Evolutionary conservation across 2,888 invertebrate genomes (phyloP).

Genomic region (Cephus nigrinus): DNA sequence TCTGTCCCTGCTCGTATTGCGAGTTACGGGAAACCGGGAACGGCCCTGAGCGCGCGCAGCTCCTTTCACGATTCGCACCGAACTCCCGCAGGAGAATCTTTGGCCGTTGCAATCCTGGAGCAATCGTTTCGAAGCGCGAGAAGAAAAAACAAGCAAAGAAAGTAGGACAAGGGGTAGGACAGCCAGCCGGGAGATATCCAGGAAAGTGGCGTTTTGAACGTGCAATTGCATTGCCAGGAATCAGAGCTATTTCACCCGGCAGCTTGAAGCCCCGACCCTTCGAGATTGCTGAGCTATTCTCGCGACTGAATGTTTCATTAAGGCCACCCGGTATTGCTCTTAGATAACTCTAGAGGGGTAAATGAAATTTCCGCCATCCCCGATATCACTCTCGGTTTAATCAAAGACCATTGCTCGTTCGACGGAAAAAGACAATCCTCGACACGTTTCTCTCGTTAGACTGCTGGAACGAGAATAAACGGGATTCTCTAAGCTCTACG

Average conservation of each 20-base stretch:
- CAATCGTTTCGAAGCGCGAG: not conserved
- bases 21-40: not conserved
- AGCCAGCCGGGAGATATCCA: slow-evolving; percentile 61
- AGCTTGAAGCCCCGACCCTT: slow-evolving; percentile 52
- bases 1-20: slow-evolving; percentile 24
- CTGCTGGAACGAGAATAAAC: not conserved
- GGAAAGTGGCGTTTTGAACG: slow-evolving; percentile 64
- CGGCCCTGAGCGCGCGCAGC: not conserved
- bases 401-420: slow-evolving; percentile 58
- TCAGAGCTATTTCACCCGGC: slow-evolving; percentile 60
- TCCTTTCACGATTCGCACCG: not conserved
- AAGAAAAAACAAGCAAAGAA: slow-evolving; percentile 9
- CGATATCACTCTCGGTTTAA: slow-evolving; percentile 62
- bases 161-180: slow-evolving; percentile 34
- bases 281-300: slow-evolving; percentile 67
- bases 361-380: slow-evolving; percentile 67
- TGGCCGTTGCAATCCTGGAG: not conserved
- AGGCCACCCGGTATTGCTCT: slow-evolving; percentile 67
- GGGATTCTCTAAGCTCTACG: not conserved
- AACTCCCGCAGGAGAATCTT: not conserved
- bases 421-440: slow-evolving; percentile 5
- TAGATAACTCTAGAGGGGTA: slow-evolving; percentile 67
- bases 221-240: slow-evolving; percentile 66
- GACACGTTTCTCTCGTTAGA: not conserved
- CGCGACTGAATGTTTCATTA: slow-evolving; percentile 67